A percentile compares a stretch with the other conserved stretches of the same genome.
These are phyloP conservation scores for Mixornis gularis DNA, from an alignment of 2,113 vertebrate species.

Conservation along the genomic window DNA sequence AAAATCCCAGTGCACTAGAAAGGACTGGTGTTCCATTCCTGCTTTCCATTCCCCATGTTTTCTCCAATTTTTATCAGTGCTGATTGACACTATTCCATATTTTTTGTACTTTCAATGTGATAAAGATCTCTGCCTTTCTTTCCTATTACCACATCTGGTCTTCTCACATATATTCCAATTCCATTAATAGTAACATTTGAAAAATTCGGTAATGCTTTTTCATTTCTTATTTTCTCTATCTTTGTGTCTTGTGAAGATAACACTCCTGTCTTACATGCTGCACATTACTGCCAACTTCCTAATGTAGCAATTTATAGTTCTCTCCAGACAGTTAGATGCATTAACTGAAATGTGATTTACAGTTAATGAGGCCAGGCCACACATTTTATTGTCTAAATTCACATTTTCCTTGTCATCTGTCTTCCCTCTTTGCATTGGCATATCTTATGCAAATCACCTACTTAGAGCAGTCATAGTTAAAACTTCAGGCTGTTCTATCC, in stretches of 20 bases:
- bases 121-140: not conserved
- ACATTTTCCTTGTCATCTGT: not conserved
- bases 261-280: not conserved
- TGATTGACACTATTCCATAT: not conserved
- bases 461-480: not conserved
- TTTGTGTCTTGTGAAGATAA: not conserved
- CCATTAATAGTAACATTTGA: not conserved
- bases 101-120: not conserved
- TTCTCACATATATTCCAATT: not conserved
- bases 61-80: not conserved
- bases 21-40: not conserved
- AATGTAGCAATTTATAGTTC: not conserved
- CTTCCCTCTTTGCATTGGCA: not conserved
- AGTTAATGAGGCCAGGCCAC: not conserved
- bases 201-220: not conserved
- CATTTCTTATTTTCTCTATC: not conserved
- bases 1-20: not conserved
- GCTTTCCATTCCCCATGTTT: not conserved
- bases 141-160: not conserved
- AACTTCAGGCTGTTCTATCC: not conserved
- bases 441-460: not conserved
- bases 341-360: not conserved
- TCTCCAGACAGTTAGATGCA: not conserved
- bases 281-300: not conserved
- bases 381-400: conserved; percentile 4